These are phyloP conservation scores for Schizotus pectinicornis DNA, from an alignment of 2,888 invertebrate genomes.

Conservation along the genomic window DNA sequence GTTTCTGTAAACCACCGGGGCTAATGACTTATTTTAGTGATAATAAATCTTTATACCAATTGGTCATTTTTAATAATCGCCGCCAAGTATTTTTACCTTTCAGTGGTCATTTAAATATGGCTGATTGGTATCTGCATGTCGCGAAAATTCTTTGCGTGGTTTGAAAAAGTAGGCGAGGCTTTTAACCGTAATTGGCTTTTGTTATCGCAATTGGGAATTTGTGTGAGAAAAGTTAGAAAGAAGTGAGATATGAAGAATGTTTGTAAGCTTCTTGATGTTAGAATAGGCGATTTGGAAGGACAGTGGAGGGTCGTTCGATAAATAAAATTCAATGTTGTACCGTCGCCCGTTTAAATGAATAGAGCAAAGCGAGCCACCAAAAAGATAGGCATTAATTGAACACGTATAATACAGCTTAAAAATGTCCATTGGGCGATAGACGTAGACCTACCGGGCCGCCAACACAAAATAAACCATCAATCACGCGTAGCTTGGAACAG, in stretches of 20 bases:
- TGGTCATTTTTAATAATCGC: conserved; percentile 5
- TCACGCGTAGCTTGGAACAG: conserved; percentile 55
- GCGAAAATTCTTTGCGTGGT: neutral
- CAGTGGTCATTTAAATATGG: conserved; percentile 1
- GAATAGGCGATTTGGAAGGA: conserved; percentile 3
- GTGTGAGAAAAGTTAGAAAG: too few relatives aligned
- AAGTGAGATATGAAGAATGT: too few relatives aligned
- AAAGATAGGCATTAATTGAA: conserved; percentile 40
- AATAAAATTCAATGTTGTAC: neutral
- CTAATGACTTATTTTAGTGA: conserved; percentile 34
- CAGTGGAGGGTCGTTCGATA: conserved; percentile 7
- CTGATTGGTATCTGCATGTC: conserved; percentile 21
- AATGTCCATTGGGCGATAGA: conserved; percentile 50
- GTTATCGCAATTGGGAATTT: too few relatives aligned
- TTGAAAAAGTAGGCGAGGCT: too few relatives aligned
- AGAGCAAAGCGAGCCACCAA: neutral
- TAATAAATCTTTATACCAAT: conserved; percentile 23
- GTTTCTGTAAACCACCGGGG: conserved; percentile 22
- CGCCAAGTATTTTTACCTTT: neutral
- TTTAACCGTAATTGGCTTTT: too few relatives aligned
- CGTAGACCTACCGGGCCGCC: conserved; percentile 57
- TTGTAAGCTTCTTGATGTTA: neutral
- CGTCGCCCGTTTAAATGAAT: conserved; percentile 1
- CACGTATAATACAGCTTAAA: conserved; percentile 44
- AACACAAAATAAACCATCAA: conserved; percentile 60